phyloP scores from a whole-genome alignment of 2,888 invertebrate genomes.

The Cataglyphis rosenhaueri region DNA sequence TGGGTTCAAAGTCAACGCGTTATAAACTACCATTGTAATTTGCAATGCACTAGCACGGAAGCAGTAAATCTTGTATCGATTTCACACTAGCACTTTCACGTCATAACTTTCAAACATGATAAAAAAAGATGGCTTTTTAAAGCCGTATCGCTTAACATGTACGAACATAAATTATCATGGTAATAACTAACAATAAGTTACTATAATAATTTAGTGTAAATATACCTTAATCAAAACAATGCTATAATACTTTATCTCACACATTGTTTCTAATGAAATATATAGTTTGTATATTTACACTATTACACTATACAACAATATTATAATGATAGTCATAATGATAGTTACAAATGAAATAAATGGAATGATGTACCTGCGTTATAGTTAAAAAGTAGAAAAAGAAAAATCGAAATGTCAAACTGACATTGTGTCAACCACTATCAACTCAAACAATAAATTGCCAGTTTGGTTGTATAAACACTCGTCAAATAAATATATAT shows the following conservation, averaged over 20 bases:
- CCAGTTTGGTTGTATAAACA: too few species aligned
- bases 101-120: conserved; percentile 1
- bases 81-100: background rate
- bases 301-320: too few species aligned
- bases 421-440: too few species aligned
- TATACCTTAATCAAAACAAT: background rate
- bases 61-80: conserved; percentile 14
- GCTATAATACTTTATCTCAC: background rate
- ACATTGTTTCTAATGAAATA: background rate
- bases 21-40: conserved; percentile 24
- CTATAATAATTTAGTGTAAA: background rate
- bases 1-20: conserved; percentile 2
- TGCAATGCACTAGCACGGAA: background rate
- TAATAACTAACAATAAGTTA: background rate
- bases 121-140: background rate
- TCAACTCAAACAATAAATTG: too few species aligned
- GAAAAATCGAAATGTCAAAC: too few species aligned
- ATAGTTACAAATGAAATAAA: too few species aligned
- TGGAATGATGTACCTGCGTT: too few species aligned
- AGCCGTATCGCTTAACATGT: background rate
- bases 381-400: too few species aligned
- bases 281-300: background rate
- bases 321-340: background rate
- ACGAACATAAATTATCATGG: background rate
- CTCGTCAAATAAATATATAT: too few species aligned